Base-by-base conservation (phyloP, 2,797 vertebrate genomes). In the Crypturellus tataupa region DNA sequence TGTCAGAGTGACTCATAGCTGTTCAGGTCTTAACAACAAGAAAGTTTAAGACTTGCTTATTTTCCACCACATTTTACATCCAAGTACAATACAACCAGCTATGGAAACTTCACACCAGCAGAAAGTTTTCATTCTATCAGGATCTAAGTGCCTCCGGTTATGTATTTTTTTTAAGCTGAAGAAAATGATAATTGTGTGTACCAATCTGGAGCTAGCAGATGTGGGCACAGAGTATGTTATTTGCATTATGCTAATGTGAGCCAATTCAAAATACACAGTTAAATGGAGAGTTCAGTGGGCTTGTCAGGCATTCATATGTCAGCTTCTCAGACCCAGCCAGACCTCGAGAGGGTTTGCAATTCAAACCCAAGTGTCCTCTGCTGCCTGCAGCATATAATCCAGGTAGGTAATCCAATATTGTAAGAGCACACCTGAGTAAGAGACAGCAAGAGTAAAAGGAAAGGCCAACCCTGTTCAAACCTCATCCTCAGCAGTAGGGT, bases 161-260 rank as follows among this genome's bases (percentile, higher is more conserved):
- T 58, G 0, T 33, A 31, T 12, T 31, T 35, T 56, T 56, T 44
- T 68, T 70, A 68, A 82, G 35, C 24, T 40, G 20, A 79, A 62
- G 17, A 60, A 85, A 68, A 55, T 10, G 14, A 33, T 55, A 21
- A 8, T 39, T 67, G 40, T 46, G 20, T 33, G 20, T 16, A 46
- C 53, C 58, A 71, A 7, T 53, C 37, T 89, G 77, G 73, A 80
- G 55, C 29, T 59, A 64, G 63, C 70, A 84, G 70, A 60, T 47
- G 44, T 42, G 49, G 35, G 39, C 39, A 62, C 24, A 63, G 67
- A 77, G 51, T 21, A 44, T 58, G 37, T 37, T 49, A 3, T 51
- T 64, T 55, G 13, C n/a, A 8, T 83, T 39, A 37, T 81, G 70
- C 8, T 72, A 78, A 15, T 3, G 2, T 19, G 27, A 59, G 5